Percentiles rank a stretch among this genome's conserved stretches.
Evolutionary conservation across 2,888 invertebrate species (phyloP).

Genomic region (Cheilosia vernalis): DNA sequence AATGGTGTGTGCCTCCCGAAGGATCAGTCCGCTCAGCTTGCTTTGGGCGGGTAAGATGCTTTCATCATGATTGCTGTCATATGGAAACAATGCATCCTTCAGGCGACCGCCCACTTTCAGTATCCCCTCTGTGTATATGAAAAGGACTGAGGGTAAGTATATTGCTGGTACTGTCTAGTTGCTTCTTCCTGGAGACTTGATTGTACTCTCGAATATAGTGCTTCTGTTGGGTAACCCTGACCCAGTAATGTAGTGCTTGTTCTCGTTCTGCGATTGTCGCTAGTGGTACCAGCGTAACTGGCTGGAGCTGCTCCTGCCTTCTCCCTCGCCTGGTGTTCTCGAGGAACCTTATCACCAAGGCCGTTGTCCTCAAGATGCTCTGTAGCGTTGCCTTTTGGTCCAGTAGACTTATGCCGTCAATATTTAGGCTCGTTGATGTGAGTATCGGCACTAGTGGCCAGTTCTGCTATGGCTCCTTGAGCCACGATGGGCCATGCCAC

Average conservation of each 20-base stretch:
- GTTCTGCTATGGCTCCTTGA: not conserved
- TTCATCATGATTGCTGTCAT: not conserved
- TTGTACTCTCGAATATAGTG: not conserved
- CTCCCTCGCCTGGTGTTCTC: not conserved
- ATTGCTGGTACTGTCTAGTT: not conserved
- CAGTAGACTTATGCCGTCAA: not conserved
- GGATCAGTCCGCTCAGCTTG: not conserved
- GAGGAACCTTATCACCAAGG: not conserved
- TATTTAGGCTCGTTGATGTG: not conserved
- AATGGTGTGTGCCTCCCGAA: not conserved
- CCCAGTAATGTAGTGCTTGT: constrained; percentile 2
- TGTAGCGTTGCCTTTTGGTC: not conserved
- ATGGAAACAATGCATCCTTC: constrained; percentile 9
- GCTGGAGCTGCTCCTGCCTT: not conserved
- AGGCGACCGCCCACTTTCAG: constrained; percentile 24
- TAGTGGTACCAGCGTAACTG: not conserved
- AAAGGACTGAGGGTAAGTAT: constrained; percentile 19
- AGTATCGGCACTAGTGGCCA: constrained; percentile 9
- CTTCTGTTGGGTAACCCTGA: constrained; percentile 1
- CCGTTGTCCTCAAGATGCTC: constrained; percentile 16
- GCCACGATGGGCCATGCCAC: constrained; percentile 9
- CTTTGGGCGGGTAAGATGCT: not conserved
- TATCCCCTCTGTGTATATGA: constrained; percentile 1
- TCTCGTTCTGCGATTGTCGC: not conserved
- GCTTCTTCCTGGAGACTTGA: not conserved